These are phyloP conservation scores for Notodromas monacha DNA, from an alignment of 2,888 invertebrate species.

Conservation along the genomic window DNA sequence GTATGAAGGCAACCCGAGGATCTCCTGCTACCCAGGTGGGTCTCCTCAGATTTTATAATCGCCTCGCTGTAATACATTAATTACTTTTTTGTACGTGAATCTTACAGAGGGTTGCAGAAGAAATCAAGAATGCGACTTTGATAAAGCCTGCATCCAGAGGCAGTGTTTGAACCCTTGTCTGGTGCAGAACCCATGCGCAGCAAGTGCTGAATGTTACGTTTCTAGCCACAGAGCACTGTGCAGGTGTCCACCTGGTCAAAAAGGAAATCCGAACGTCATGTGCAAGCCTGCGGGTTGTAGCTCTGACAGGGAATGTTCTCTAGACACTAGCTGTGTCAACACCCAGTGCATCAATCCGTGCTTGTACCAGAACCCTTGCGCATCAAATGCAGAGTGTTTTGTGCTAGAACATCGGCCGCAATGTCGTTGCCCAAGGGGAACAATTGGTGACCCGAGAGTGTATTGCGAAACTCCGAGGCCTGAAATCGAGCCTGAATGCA, in stretches of 20 bases:
- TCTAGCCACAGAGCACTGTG: slow-evolving; percentile 42
- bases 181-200: slow-evolving; percentile 41
- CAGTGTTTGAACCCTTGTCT: slow-evolving; percentile 42
- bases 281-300: slow-evolving; percentile 44
- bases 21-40: slow-evolving; percentile 25
- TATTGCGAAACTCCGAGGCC: slow-evolving; percentile 22
- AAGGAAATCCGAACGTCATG: slow-evolving; percentile 23
- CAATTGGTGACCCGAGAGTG: slow-evolving; percentile 45
- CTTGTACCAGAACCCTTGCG: slow-evolving; percentile 22
- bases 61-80: too few species aligned
- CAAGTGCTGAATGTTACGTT: slow-evolving; percentile 26
- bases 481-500: slow-evolving; percentile 34
- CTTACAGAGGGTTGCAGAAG: slow-evolving; percentile 9
- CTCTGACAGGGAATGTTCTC: slow-evolving; percentile 15
- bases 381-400: slow-evolving; percentile 31
- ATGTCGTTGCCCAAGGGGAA: slow-evolving; percentile 40
- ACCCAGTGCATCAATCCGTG: slow-evolving; percentile 35
- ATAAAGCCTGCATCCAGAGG: slow-evolving; percentile 9
- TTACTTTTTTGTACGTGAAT: too few species aligned
- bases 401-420: slow-evolving; percentile 26
- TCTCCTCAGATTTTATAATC: slow-evolving; percentile 6
- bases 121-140: slow-evolving; percentile 10
- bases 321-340: slow-evolving; percentile 13
- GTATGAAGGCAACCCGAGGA: slow-evolving; percentile 52
- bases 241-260: slow-evolving; percentile 35